Evolutionary conservation across 2,888 invertebrate genomes (phyloP), one percentile per base, ranked within the genome.

Genomic region (Lapara coniferarum): DNA sequence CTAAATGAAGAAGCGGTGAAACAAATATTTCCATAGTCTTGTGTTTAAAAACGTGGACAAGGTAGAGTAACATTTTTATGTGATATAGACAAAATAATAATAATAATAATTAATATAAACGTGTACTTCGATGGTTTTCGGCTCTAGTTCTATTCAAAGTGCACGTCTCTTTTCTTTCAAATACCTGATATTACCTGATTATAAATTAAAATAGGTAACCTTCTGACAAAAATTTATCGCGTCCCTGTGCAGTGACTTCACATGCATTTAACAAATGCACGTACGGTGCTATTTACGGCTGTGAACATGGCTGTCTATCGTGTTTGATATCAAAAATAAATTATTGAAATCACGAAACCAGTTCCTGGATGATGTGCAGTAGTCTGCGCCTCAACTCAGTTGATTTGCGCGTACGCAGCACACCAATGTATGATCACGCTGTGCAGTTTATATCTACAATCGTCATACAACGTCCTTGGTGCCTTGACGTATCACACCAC

Each of bases 401-500:
- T 2, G 13, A 12, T 10, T 3, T 0, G 13, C 25, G 19, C 25
- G 25, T 56, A 19, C 13, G 8, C 10, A 10, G 16, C 19, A 59
- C n/a, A 59, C 59, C n/a, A 59, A 37, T n/a, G 5, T 13, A 19
- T 12, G 10, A 19, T 6, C 46, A 46, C 0, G 19, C 10, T 63
- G 46, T 46, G 46, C 46, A 46, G 46, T 63, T 63, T 49, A 19
- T 59, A 10, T n/a, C 52, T 13, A 19, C 76, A 74, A 75, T 78
- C 79, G 49, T 63, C 63, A 63, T 81, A 73, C 72, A 81, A 81
- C 81, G 78, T 70, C 81, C 81, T 85, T 84, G 81, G 70, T 67
- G 70, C 69, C 71, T 78, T 85, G 85, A 85, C 82, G 82, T 82
- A 77, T 80, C 68, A 66, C 66, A 75, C 69, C 77, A 78, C 77